Percentiles rank a stretch among this genome's conserved stretches.
Evolutionary conservation across 2,888 invertebrate species (phyloP).

Genomic region (Rotaria sp.): DNA sequence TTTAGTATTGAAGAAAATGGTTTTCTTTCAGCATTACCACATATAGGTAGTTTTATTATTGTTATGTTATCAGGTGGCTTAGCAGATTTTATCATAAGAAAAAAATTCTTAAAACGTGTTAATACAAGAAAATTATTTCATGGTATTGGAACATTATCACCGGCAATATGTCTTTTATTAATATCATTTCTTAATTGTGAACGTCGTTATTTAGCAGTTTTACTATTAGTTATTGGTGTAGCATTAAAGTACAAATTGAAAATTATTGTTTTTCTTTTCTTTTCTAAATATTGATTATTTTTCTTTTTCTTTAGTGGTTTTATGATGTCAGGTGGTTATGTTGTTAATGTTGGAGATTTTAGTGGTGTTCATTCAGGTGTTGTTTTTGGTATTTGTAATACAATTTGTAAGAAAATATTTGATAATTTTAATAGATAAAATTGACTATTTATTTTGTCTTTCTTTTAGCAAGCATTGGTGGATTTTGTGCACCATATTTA

Average conservation of each 20-base stretch:
- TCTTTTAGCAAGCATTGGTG: neutral
- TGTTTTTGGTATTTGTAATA: neutral
- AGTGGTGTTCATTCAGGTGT: conserved; percentile 16
- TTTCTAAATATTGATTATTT: neutral
- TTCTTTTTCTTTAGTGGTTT: neutral
- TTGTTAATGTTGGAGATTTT: conserved; percentile 5
- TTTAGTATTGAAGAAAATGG: neutral
- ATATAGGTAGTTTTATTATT: neutral
- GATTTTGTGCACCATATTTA: neutral
- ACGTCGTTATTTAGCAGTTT: neutral
- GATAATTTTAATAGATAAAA: neutral
- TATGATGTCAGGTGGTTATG: neutral
- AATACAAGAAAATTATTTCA: conserved; percentile 17
- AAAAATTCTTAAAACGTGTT: neutral
- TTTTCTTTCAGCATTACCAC: conserved; percentile 16
- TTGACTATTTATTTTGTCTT: neutral
- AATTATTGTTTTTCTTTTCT: neutral
- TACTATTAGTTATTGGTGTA: neutral
- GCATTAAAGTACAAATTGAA: neutral
- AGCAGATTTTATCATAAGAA: neutral
- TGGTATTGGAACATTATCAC: neutral
- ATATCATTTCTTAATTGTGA: conserved; percentile 21
- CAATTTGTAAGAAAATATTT: neutral
- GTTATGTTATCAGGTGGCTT: neutral
- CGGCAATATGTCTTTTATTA: neutral